Base-by-base conservation (phyloP, 2,888 invertebrate species). In the Meloe dianella region DNA sequence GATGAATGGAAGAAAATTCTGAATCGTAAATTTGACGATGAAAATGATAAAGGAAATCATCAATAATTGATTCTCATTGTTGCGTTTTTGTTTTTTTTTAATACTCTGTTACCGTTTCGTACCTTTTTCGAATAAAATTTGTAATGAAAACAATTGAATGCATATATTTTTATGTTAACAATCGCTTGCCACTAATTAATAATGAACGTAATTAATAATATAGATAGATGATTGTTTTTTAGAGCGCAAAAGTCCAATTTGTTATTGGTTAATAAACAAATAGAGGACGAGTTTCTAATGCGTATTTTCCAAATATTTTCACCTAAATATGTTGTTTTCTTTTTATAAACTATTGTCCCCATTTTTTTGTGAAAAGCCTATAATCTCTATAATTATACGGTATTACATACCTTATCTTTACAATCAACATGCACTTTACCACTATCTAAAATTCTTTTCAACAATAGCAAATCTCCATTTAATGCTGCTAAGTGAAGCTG, bases 401-500 rank as follows among this genome's bases (percentile, higher is more conserved):
- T n/a, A n/a, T n/a, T 51, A 78, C 85, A 86, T 83, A 96, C 97
- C 90, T 95, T 91, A 84, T 97, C 97, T 81, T 92, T 91, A 78
- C 95, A 96, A 86, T 97, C 97, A 60, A 96, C 95, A 85, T 97
- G 96, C 63, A 97, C 96, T 82, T 95, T 93, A 70, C 96, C 97
- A 38, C 94, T 95, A 84, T 96, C 95, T 71, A 97, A 87, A 65
- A 96, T 90, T 77, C 90, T 89, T 72, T 89, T 88, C 73, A 97
- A 86, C 71, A 90, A 87, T 64, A 89, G 89, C 72, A 91, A 87
- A 84, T 97, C 94, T 4, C 97, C 97, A 67, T 92, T 89, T 73
- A 95, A 87, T 24, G 97, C 95, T 59, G 96, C 95, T 82, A 95
- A 86, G 86, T 97, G 97, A 80, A 97, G 89, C 85, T 95, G 93